phyloP scores from a whole-genome alignment of 2,888 invertebrate species.

The Gortyna flavago region DNA sequence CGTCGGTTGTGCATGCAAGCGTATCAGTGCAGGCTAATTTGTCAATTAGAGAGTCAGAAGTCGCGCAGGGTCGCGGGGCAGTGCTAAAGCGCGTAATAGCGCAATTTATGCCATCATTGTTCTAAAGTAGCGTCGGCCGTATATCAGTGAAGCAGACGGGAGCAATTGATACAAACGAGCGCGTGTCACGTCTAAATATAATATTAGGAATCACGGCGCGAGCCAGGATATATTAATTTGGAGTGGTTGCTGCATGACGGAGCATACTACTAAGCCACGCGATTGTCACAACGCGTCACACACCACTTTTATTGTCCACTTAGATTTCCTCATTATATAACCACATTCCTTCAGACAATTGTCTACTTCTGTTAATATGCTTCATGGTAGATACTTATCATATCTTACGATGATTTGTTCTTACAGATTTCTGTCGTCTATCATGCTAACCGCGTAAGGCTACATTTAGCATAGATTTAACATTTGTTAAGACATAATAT shows the following conservation, averaged over 20 bases:
- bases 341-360: slow-evolving; percentile 61
- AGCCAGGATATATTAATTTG: slow-evolving; percentile 90
- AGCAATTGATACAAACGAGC: slow-evolving; percentile 90
- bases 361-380: slow-evolving; percentile 51
- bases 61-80: slow-evolving; percentile 81
- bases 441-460: slow-evolving; percentile 5
- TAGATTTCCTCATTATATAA: slow-evolving; percentile 65
- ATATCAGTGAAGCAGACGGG: slow-evolving; percentile 89
- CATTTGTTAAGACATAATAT: neutral
- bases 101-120: slow-evolving; percentile 90
- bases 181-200: slow-evolving; percentile 90
- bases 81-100: slow-evolving; percentile 85
- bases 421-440: slow-evolving; percentile 30
- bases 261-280: slow-evolving; percentile 77
- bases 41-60: slow-evolving; percentile 80
- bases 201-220: slow-evolving; percentile 91
- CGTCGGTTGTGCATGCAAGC: slow-evolving; percentile 78
- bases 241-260: slow-evolving; percentile 85
- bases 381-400: slow-evolving; percentile 41
- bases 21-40: slow-evolving; percentile 83
- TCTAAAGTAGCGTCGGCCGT: slow-evolving; percentile 89
- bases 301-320: slow-evolving; percentile 62
- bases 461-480: neutral
- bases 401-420: slow-evolving; percentile 31
- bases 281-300: slow-evolving; percentile 64